These are phyloP conservation scores for Leptosomus discolor DNA, from an alignment of 2,113 vertebrate genomes.

Conservation along the genomic window DNA sequence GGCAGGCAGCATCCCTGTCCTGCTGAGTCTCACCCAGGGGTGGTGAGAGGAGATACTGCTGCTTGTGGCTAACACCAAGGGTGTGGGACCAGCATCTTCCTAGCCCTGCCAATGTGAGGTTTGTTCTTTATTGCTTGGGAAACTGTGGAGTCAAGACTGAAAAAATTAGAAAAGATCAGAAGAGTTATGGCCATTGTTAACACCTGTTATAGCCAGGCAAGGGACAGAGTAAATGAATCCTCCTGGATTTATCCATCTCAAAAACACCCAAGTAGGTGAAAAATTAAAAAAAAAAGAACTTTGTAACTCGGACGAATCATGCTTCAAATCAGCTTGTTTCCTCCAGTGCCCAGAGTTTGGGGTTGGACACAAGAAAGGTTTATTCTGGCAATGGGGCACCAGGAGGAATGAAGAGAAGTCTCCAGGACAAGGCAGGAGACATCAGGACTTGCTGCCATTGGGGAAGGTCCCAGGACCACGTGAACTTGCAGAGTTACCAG, in stretches of 20 bases:
- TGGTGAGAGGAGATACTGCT: neutral
- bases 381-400: neutral
- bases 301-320: neutral
- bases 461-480: neutral
- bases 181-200: neutral
- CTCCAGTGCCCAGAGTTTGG: fast-evolving
- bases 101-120: neutral
- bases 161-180: neutral
- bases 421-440: neutral
- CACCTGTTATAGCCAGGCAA: neutral
- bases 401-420: neutral
- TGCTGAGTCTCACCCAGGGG: neutral
- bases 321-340: neutral
- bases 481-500: neutral
- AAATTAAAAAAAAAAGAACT: neutral
- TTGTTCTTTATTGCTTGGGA: neutral
- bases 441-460: neutral
- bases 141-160: neutral
- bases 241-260: neutral
- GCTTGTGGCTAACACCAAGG: neutral
- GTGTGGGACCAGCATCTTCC: neutral
- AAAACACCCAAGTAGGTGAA: neutral
- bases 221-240: neutral
- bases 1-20: fast-evolving
- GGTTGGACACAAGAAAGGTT: neutral